Evolutionary conservation across 1,140 invertebrate species (phyloP).

Genomic region (Centruroides sculpturatus): DNA sequence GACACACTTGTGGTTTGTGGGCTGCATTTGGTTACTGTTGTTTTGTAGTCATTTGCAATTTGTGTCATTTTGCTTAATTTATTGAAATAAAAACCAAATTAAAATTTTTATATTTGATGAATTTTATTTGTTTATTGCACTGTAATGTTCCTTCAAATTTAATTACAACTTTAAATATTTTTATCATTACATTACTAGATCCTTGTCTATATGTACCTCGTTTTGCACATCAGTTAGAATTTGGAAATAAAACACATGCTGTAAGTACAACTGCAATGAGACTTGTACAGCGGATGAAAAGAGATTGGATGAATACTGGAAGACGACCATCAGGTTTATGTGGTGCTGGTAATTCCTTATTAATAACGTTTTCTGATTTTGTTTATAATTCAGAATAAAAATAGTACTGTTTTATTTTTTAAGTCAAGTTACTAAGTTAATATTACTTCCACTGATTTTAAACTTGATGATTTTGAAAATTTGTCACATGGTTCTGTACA

Average conservation of each 20-base stretch:
- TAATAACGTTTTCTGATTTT: neutral
- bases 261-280: constrained; percentile 89
- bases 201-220: constrained; percentile 86
- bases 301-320: constrained; percentile 92
- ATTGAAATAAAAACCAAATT: too few relatives aligned
- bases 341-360: constrained; percentile 57
- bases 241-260: constrained; percentile 80
- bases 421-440: neutral
- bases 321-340: constrained; percentile 88
- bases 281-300: constrained; percentile 92
- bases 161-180: too few relatives aligned
- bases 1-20: too few relatives aligned
- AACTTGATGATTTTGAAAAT: too few relatives aligned
- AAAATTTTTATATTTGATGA: too few relatives aligned
- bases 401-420: neutral
- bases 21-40: too few relatives aligned
- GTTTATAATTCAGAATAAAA: neutral
- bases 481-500: too few relatives aligned
- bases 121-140: too few relatives aligned
- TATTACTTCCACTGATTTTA: neutral
- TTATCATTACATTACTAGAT: constrained; percentile 40
- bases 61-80: too few relatives aligned
- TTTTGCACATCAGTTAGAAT: constrained; percentile 86
- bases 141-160: too few relatives aligned
- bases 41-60: too few relatives aligned